A percentile compares a stretch with the other conserved stretches of the same genome.
Conservation (phyloP, 2,888 invertebrate species). For the Tachina lurida region DNA sequence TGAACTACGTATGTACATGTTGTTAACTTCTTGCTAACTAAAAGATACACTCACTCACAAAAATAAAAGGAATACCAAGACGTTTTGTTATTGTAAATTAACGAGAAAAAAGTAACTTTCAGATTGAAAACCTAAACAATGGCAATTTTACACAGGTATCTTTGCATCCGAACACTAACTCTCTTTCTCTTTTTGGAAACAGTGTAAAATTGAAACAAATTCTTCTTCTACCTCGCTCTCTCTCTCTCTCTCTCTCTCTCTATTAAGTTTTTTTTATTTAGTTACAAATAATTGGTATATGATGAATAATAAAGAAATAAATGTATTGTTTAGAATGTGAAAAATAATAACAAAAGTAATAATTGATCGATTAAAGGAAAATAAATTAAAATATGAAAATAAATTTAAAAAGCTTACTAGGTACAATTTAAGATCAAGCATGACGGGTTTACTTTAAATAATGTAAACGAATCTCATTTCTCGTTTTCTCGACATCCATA, state of each 20-base stretch:
- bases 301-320: constrained; percentile 52
- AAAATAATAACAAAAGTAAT: constrained; percentile 82
- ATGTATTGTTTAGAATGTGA: constrained; percentile 80
- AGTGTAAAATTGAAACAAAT: constrained; percentile 54
- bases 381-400: constrained; percentile 68
- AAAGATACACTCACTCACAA: constrained; percentile 33
- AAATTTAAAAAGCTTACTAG: not conserved
- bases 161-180: not conserved
- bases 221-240: not conserved
- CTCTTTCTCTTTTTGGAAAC: constrained; percentile 20
- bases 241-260: constrained; percentile 30
- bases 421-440: no score
- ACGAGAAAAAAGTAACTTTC: constrained; percentile 7
- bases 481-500: no score
- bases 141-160: constrained; percentile 51
- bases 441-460: not conserved
- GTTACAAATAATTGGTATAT: constrained; percentile 26
- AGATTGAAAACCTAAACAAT: constrained; percentile 25
- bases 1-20: constrained; percentile 40
- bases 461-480: no score
- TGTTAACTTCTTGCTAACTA: constrained; percentile 73
- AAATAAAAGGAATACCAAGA: constrained; percentile 12
- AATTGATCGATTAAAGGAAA: constrained; percentile 76
- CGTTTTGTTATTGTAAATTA: constrained; percentile 28
- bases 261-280: not conserved